Base-by-base conservation (phyloP, 2,797 vertebrate species). In the Anguilla obscura region DNA sequence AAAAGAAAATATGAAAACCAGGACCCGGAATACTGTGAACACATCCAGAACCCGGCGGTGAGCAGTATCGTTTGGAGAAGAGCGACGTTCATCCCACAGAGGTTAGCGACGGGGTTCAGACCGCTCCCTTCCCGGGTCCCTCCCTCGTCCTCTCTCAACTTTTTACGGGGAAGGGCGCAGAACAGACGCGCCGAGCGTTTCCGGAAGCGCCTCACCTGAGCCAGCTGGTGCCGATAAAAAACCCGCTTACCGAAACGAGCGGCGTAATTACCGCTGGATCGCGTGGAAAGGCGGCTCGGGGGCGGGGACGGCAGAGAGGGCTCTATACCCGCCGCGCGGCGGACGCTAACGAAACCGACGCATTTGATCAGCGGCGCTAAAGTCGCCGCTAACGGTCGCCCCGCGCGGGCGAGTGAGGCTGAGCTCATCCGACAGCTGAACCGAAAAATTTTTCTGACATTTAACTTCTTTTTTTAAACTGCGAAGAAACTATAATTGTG, bases 211-310 rank as follows among this genome's bases (percentile, higher is more conserved):
- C 94, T 93, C 94, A 96, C 95, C 95, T 95, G 94, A 93, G 94
- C 95, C 95, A 96, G 95, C 95, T 96, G 95, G 95, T 94, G 91
- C 90, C 94, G 93, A 95, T 96, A 95, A 96, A 95, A 95, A 95
- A 14, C 12, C 93, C 94, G 94, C 94, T 96, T 96, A 96, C 94
- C 95, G 95, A 95, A 95, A 96, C 95, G 94, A 96, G 94, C 92
- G 92, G 94, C 93, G 94, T 95, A 94, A 96, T 96, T 95, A 96
- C 94, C 94, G 94, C 92, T 16, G 93, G 93, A 94, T 95, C 93
- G 94, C 93, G 92, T 92, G 93, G 93, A 93, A 91, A 93, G 93
- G 92, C 93, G 93, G 92, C 93, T 94, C 30, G 91, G 92, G 92
- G 91, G 93, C 90, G 92, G 93, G 94, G 92, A 93, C 18, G 92